phyloP scores from a whole-genome alignment of 1,140 invertebrate species.

The Drosophila seguyi region DNA sequence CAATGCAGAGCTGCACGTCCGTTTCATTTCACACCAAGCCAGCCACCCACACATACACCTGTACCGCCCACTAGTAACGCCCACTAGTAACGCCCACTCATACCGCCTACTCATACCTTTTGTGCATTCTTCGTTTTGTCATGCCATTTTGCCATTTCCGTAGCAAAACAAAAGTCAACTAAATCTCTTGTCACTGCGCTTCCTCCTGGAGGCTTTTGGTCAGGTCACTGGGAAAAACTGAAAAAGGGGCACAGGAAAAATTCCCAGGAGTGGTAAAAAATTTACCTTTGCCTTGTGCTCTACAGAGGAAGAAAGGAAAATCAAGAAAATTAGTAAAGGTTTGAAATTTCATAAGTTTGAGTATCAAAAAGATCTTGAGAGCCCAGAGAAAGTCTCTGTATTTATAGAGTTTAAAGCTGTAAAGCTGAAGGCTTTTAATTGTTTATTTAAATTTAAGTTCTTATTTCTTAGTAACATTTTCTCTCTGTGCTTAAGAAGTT shows the following conservation, averaged over 20 bases:
- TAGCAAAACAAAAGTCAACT: conserved; percentile 65
- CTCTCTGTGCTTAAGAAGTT: not conserved
- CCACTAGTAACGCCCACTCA: conserved; percentile 4
- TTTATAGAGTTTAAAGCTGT: not conserved
- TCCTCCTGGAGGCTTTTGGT: conserved; percentile 52
- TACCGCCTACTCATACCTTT: conserved; percentile 40
- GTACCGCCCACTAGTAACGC: conserved; percentile 5
- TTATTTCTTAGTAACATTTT: not conserved
- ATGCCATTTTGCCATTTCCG: conserved; percentile 68
- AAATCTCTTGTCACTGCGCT: conserved; percentile 64
- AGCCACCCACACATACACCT: not conserved
- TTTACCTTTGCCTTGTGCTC: not conserved
- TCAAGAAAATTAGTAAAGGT: not conserved
- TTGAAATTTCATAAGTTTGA: not conserved
- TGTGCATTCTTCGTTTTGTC: conserved; percentile 62
- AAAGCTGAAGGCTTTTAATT: fast-evolving
- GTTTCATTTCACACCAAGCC: conserved; percentile 29
- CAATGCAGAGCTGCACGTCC: conserved; percentile 46
- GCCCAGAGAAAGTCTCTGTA: not conserved
- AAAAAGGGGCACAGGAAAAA: conserved; percentile 5
- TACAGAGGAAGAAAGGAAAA: conserved; percentile 7
- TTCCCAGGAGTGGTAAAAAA: conserved; percentile 32
- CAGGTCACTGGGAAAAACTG: conserved; percentile 28
- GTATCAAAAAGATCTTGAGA: not conserved
- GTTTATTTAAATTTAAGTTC: not conserved